Evolutionary conservation across 2,888 invertebrate genomes (phyloP), one percentile per base, ranked within the genome.

Genomic region (Branchipolynoe longqiensis): DNA sequence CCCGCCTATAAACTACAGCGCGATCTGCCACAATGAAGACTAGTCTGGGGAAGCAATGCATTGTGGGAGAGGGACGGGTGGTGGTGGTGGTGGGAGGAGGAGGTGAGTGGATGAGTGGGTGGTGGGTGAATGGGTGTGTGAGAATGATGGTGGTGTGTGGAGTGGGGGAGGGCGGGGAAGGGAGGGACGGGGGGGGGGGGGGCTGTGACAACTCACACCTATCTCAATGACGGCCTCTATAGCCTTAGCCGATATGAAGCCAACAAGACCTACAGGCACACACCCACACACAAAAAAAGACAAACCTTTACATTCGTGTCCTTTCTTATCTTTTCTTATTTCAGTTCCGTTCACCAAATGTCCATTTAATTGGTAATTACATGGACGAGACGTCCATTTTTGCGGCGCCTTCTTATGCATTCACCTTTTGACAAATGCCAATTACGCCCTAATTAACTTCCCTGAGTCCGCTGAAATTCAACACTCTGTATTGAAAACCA

Each of bases 401-500:
- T 69, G 36, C 38, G 0, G 38, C 69, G 22, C n/a, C 69, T 69
- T 69, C 69, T 69, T 69, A 69, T 69, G 38, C 69, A 22, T 69
- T 69, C 69, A 69, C 69, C 69, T 69, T 69, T 69, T 69, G 69
- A 69, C 69, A 69, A 69, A 69, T 69, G 69, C 69, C 69, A 69
- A 69, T 69, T 69, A 69, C 33, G 69, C 36, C 69, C 69, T 69
- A 69, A 69, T 69, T 69, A 69, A 69, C 69, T 69, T 22, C n/a
- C n/a, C n/a, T 25, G 36, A 22, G 69, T 69, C 69, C 69, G 69
- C 22, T 69, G 69, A 69, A 69, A 69, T 69, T 12, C 69, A 69
- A 69, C 36, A 69, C 69, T 69, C 69, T 18, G 36, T 69, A 33
- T 33, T 69, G 36, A 36, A 38, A n/a, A 8, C 69, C 69, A 1